These are phyloP conservation scores for Orussus abietinus DNA, from an alignment of 1,140 invertebrate genomes.

Conservation along the genomic window DNA sequence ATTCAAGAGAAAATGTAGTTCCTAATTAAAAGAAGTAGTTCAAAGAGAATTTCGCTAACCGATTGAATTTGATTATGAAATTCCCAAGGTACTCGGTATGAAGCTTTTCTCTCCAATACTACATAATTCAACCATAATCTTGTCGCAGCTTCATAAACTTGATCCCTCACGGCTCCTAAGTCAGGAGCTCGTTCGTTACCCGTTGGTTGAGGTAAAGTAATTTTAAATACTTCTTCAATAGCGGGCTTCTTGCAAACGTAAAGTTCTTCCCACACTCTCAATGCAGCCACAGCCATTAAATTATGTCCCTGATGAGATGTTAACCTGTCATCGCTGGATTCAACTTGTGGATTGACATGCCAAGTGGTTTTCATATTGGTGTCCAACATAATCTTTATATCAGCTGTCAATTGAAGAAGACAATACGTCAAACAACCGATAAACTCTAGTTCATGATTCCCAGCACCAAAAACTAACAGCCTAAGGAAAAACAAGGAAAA, in stretches of 20 bases:
- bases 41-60: constrained; percentile 41
- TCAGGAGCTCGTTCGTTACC: constrained; percentile 77
- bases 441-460: constrained; percentile 93
- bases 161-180: constrained; percentile 71
- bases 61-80: constrained; percentile 93
- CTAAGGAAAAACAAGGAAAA: constrained; percentile 40
- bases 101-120: constrained; percentile 81
- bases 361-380: constrained; percentile 78
- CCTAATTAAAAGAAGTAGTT: not conserved
- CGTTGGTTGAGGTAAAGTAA: constrained; percentile 66
- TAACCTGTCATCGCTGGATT: constrained; percentile 70
- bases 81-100: constrained; percentile 82
- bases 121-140: constrained; percentile 89
- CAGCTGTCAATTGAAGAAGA: constrained; percentile 87
- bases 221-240: constrained; percentile 90
- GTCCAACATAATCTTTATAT: constrained; percentile 82
- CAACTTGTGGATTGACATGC: constrained; percentile 79
- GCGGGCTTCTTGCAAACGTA: constrained; percentile 95
- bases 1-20: constrained; percentile 4
- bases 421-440: constrained; percentile 94
- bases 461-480: constrained; percentile 85
- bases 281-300: constrained; percentile 84
- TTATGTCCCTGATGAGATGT: constrained; percentile 79
- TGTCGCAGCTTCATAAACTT: constrained; percentile 80
- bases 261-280: constrained; percentile 94